Evolutionary conservation across 2,888 invertebrate genomes (phyloP), one percentile per base, ranked within the genome.

Genomic region (Argyresthia goedartella): DNA sequence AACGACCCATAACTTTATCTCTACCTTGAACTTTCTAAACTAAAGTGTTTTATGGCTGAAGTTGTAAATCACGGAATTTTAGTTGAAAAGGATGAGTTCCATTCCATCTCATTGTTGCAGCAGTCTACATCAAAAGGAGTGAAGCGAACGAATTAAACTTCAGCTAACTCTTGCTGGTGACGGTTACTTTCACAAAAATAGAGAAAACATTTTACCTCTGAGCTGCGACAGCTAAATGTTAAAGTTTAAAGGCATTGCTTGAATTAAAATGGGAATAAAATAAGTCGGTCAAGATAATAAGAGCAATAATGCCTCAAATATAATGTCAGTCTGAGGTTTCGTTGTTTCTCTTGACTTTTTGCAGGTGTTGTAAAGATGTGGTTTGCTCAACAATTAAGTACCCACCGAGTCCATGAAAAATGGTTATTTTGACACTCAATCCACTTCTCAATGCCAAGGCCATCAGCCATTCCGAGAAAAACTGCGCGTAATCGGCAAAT

Each of bases 381-480:
- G 33, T 47, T 33, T 15, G 13, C n/a, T 9, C 13, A 14, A 48
- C 35, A 15, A 15, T 4, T 36, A 36, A 48, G 3, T 36, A 44
- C 25, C 25, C 25, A 25, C 25, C 25, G 25, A 25, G 3, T 25
- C 25, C 25, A 25, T 25, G 2, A 25, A 25, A 4, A 44, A 44
- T 43, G 43, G 14, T 14, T 13, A 44, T 44, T 36, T 10, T 15
- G 14, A 4, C 35, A 36, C 15, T 13, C 35, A 48, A 48, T 36
- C 34, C 13, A 35, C 36, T 35, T 62, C 59, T 61, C 60, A 69
- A 65, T 76, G 71, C 76, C 81, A 82, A 84, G 81, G 82, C 68
- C 76, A 76, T 62, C 66, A 64, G 69, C 73, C 78, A 75, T 82
- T 84, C 81, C 72, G 60, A 76, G 81, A 81, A 81, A 71, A 76